Evolutionary conservation across 2,113 vertebrate genomes (phyloP).

Genomic region (Tenrec ecaudatus): DNA sequence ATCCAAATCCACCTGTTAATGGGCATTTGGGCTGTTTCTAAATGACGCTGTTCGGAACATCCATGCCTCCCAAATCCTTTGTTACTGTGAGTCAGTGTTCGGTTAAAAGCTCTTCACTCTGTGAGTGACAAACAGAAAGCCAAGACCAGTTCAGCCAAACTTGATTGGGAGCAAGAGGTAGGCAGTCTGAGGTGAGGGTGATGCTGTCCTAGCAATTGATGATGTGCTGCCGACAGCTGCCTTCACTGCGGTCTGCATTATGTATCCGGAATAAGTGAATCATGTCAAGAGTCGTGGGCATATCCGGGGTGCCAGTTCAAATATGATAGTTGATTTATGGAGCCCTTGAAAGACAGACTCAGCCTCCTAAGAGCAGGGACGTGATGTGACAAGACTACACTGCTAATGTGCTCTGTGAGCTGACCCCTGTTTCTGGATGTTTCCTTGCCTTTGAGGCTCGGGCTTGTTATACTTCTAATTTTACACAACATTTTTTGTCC

Average conservation of each 20-base stretch:
- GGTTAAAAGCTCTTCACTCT: background rate
- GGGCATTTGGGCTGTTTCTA: conserved; percentile 3
- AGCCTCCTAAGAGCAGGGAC: background rate
- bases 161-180: background rate
- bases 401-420: background rate
- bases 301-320: background rate
- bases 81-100: background rate
- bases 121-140: conserved; percentile 35
- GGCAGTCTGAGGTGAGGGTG: background rate
- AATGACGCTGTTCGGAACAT: background rate
- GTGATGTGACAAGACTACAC: background rate
- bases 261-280: conserved; percentile 57
- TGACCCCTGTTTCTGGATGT: background rate
- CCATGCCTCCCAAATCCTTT: background rate
- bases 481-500: conserved; percentile 41
- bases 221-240: background rate
- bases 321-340: conserved; percentile 27
- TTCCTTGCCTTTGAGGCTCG: conserved; percentile 41
- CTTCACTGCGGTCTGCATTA: conserved; percentile 16
- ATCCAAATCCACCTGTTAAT: background rate
- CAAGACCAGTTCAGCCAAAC: background rate
- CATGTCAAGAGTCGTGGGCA: conserved; percentile 20
- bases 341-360: conserved; percentile 39
- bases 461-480: conserved; percentile 32
- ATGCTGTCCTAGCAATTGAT: background rate